Evolutionary conservation across 2,113 vertebrate genomes (phyloP), one percentile per base, ranked within the genome.

Genomic region (Muntiacus muntjak): DNA sequence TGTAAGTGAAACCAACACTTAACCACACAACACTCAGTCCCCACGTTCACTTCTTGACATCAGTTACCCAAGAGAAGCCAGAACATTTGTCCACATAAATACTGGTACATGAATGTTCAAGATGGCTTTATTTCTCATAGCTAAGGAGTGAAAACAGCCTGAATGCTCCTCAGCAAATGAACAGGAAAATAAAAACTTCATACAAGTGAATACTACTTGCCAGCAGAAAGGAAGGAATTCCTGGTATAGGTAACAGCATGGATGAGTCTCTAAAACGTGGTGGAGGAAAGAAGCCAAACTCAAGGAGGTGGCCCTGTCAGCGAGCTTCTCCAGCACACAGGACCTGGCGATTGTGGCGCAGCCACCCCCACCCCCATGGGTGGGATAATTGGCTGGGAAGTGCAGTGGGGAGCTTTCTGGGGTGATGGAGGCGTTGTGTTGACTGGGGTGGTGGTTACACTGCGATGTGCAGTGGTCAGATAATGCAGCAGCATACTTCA

Each of bases 201-300:
- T 14, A 3, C 2, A 1, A 15, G 55, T 2, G 57, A 7, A 8
- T 13, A 1, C 76, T n/a, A 0, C 60, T 45, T 16, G 28, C 12
- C 19, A 28, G 10, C 52, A 7, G 25, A 25, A 16, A 64, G 36
- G n/a, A 52, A 2, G 9, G 11, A 12, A 1, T 6, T 40, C 28
- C n/a, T 21, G 40, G 6, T 21, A 3, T 10, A 1, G 28, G 21
- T 11, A 19, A 0, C 81, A 15, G 8, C 17, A 3, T 2, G 21
- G 43, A 1, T 5, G 6, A 5, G 0, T 4, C 7, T n/a, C 12
- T 7, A 0, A 15, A 62, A 40, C 3, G 1, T 21, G 36, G 58
- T 4, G 1, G 11, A 1, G 10, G 21, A 17, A 6, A 16, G 60
- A 25, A 21, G 52, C 71, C 58, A 14, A 2, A 10, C 58, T 9